Conservation (phyloP, 2,113 vertebrate genomes). For the Chaenocephalus aceratus region DNA sequence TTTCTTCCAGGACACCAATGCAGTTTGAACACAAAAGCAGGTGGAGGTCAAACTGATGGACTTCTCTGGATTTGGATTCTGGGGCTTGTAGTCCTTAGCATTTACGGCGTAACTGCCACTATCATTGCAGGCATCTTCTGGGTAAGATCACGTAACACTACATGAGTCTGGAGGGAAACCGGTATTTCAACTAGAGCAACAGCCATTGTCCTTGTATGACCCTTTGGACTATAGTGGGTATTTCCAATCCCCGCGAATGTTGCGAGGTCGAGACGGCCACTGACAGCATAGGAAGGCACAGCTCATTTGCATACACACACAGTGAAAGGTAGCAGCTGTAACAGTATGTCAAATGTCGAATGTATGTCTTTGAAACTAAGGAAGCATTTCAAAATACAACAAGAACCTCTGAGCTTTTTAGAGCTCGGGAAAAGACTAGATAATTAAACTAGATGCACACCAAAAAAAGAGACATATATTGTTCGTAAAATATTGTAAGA, state of each 20-base stretch:
- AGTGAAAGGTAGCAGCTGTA: too few relatives aligned
- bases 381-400: too few relatives aligned
- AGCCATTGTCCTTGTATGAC: too few relatives aligned
- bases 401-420: too few relatives aligned
- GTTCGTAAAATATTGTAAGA: not conserved
- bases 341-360: too few relatives aligned
- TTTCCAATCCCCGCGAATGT: too few relatives aligned
- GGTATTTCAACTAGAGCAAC: not conserved
- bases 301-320: too few relatives aligned
- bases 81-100: not conserved
- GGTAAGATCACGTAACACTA: constrained; percentile 45
- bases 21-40: accelerated
- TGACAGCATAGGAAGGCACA: too few relatives aligned
- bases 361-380: too few relatives aligned
- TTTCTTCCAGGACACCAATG: constrained; percentile 37
- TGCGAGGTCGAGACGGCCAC: too few relatives aligned
- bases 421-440: not conserved
- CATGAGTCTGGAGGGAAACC: too few relatives aligned
- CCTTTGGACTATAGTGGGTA: too few relatives aligned
- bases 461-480: not conserved
- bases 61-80: constrained; percentile 35
- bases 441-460: not conserved
- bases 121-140: not conserved
- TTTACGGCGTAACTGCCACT: constrained; percentile 46
- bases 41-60: accelerated